Base-by-base conservation (phyloP, 2,888 invertebrate genomes). In the Xiphydria camelus region DNA sequence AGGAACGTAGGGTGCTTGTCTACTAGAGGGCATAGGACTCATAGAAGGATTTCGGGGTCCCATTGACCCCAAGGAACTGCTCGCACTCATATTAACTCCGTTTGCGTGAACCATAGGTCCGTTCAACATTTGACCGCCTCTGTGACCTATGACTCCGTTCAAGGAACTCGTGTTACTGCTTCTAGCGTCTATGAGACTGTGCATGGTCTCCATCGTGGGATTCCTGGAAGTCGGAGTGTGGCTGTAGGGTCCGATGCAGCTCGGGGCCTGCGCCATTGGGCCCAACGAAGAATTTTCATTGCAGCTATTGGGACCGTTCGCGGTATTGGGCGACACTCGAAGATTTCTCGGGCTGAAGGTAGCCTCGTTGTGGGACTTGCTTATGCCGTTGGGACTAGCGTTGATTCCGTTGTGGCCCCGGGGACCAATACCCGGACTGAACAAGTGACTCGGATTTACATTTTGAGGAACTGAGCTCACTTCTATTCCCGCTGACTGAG, bases 241-340 rank as follows among this genome's bases (percentile, higher is more conserved):
- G 20, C 59, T 59, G 41, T 70, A 68, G 36, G 68, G 69, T 12
- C 62, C 50, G n/a, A 62, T 62, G 48, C 68, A 70, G 10, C 54
- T 57, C 14, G 64, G 56, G 62, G 70, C 64, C 41, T 70, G 72
- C 3, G 61, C 59, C 53, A 65, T 61, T 2, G 70, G 57, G 19
- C 54, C 49, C 15, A 64, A 17, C 2, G 61, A 45, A 4, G 45
- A 45, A 25, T 55, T 66, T 23, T 59, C 55, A 31, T 47, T 34
- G 29, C 26, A 6, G 39, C 38, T 31, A 41, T 45, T 25, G 37
- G 42, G 33, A 48, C 31, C 5, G 34, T 35, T 36, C 25, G n/a
- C 21, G 14, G 47, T 50, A 45, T 53, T 62, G 17, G 54, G 50
- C 7, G 47, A 41, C 4, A 52, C 47, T 45, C 63, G 57, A 38